These are phyloP conservation scores for Plotosus lineatus DNA, from an alignment of 2,113 vertebrate species.

Conservation along the genomic window DNA sequence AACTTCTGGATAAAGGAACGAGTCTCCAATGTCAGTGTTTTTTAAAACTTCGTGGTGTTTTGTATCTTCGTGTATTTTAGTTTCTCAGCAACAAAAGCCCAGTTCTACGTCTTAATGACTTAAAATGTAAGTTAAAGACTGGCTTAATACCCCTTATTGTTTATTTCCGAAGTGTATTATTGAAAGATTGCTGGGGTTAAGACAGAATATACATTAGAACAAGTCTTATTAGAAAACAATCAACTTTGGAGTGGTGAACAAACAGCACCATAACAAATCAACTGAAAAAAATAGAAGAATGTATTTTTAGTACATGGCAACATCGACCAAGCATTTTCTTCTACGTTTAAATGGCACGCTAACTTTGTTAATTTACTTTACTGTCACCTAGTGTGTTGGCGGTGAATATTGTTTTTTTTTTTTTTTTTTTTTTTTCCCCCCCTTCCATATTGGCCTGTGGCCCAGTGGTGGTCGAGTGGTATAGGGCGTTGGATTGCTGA, in stretches of 20 bases:
- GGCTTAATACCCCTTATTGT: too few species aligned
- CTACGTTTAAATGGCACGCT: not conserved
- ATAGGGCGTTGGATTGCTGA: too few species aligned
- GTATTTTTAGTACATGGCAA: constrained; percentile 24
- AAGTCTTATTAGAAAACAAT: not conserved
- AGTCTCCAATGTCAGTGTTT: too few species aligned
- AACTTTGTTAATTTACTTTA: not conserved
- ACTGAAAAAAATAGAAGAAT: too few species aligned
- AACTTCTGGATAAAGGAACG: not conserved
- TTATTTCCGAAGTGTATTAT: not conserved
- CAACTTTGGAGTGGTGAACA: not conserved
- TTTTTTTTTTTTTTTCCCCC: too few species aligned
- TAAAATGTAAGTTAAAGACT: not conserved
- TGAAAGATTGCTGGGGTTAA: not conserved
- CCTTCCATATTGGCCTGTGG: too few species aligned
- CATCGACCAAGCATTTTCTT: not conserved
- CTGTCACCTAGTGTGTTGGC: constrained; percentile 31
- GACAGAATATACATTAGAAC: not conserved
- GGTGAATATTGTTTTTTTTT: too few species aligned
- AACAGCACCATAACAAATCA: not conserved
- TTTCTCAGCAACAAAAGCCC: not conserved
- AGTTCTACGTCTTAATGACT: not conserved
- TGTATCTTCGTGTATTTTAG: not conserved
- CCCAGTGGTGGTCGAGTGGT: too few species aligned
- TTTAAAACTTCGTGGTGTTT: too few species aligned